Conservation (phyloP, 2,888 invertebrate species). For the Leptopterna dolabrata region DNA sequence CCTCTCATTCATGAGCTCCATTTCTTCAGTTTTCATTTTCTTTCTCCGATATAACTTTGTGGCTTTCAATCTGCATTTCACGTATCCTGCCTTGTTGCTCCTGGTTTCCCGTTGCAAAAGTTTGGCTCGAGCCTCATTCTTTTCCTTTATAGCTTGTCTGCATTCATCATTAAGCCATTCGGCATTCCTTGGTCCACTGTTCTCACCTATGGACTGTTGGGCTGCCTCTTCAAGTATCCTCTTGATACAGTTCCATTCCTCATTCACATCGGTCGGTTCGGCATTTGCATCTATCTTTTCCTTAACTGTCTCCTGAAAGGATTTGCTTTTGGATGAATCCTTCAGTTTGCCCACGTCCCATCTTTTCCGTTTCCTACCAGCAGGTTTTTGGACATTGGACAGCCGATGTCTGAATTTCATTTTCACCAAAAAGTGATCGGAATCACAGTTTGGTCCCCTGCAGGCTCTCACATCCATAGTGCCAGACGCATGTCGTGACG, state of each 20-base stretch:
- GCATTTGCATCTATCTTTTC: neutral
- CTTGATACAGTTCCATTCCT: neutral
- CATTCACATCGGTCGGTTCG: neutral
- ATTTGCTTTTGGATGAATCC: neutral
- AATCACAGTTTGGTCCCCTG: neutral
- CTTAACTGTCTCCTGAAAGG: neutral
- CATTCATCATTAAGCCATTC: neutral
- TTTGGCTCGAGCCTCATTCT: neutral
- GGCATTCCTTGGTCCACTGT: neutral
- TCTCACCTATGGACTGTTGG: neutral
- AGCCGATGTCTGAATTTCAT: neutral
- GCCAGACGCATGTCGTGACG: neutral
- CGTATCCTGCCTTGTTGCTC: too few relatives aligned
- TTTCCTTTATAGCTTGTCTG: neutral
- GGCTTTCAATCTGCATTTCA: too few relatives aligned
- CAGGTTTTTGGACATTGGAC: neutral
- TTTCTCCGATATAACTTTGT: too few relatives aligned
- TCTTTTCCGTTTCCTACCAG: neutral
- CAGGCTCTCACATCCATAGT: slow-evolving; percentile 9
- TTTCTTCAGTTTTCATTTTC: too few relatives aligned
- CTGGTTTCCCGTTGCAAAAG: too few relatives aligned
- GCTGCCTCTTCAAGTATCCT: neutral
- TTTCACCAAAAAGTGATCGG: slow-evolving; percentile 8
- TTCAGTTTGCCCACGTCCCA: neutral
- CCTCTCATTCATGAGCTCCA: too few relatives aligned